Evolutionary conservation across 2,797 vertebrate species (phyloP).

Genomic region (Premnoplex brunnescens): DNA sequence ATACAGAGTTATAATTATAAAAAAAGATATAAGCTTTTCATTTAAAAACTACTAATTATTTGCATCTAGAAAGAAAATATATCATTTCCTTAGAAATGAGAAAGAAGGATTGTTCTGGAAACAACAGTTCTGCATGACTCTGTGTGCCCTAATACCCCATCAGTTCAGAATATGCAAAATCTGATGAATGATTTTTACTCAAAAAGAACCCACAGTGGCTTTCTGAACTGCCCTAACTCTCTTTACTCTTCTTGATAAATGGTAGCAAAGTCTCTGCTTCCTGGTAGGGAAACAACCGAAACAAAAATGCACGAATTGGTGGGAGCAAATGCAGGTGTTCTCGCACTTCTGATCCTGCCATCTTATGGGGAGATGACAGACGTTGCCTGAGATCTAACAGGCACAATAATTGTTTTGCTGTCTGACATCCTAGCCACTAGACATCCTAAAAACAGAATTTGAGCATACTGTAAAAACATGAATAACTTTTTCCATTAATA

Average conservation of each 20-base stretch:
- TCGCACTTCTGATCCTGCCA: not conserved
- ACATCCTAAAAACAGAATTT: not conserved
- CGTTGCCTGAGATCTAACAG: not conserved
- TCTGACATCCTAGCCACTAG: not conserved
- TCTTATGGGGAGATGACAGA: rapidly evolving
- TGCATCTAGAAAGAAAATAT: not conserved
- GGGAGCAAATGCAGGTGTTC: not conserved
- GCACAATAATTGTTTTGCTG: not conserved
- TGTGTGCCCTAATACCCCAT: not conserved
- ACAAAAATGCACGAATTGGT: not conserved
- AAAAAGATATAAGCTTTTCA: not conserved
- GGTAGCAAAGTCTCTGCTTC: no score
- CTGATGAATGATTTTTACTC: not conserved
- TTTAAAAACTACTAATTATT: not conserved
- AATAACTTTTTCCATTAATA: not conserved
- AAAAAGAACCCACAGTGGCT: not conserved
- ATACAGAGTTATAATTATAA: not conserved
- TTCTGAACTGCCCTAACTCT: not conserved
- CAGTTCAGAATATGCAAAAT: not conserved
- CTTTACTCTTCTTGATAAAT: not conserved
- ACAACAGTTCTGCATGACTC: not conserved
- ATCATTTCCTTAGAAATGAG: not conserved
- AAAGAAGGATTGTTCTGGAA: not conserved
- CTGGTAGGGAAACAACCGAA: not conserved
- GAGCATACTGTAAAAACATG: not conserved